phyloP scores from a whole-genome alignment of 2,797 vertebrate genomes.

The Erpetoichthys calabaricus region DNA sequence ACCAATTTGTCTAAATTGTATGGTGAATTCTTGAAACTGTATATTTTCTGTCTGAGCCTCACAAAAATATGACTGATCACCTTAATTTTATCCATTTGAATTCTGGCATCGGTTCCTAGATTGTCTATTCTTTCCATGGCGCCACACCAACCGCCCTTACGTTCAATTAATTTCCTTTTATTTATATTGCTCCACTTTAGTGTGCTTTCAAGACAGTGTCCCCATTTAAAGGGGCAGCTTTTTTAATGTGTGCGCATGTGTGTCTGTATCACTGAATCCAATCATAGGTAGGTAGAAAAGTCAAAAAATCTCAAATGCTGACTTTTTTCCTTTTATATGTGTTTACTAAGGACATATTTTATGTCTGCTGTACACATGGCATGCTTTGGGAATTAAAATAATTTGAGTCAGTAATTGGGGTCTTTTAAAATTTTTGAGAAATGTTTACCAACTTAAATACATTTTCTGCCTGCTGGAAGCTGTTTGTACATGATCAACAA shows the following conservation, averaged over 20 bases:
- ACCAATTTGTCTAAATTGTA: slow-evolving; percentile 62
- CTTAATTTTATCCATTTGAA: slow-evolving; percentile 47
- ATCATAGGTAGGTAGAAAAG: too few relatives aligned
- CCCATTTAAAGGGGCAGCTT: slow-evolving; percentile 36
- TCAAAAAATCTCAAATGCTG: too few relatives aligned
- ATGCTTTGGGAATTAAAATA: background rate
- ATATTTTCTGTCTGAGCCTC: slow-evolving; percentile 70
- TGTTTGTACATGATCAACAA: too few relatives aligned
- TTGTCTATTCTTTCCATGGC: slow-evolving; percentile 53
- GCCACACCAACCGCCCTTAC: slow-evolving; percentile 55
- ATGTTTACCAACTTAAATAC: too few relatives aligned
- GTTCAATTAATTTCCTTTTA: slow-evolving; percentile 66
- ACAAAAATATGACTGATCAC: slow-evolving; percentile 64
- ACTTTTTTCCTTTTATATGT: too few relatives aligned
- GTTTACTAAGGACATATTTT: background rate
- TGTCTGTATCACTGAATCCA: background rate
- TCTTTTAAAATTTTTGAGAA: too few relatives aligned
- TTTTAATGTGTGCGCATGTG: slow-evolving; percentile 12
- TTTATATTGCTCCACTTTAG: slow-evolving; percentile 47
- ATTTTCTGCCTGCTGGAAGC: too few relatives aligned
- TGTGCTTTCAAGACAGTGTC: slow-evolving; percentile 51
- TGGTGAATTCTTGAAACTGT: slow-evolving; percentile 52
- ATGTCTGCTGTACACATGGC: background rate
- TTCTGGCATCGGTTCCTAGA: slow-evolving; percentile 55
- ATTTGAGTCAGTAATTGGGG: background rate